Evolutionary conservation across 30 jellyfish, hydroid and myxozoan species (phyloP).

Genomic region (Clytia hemisphaerica): DNA sequence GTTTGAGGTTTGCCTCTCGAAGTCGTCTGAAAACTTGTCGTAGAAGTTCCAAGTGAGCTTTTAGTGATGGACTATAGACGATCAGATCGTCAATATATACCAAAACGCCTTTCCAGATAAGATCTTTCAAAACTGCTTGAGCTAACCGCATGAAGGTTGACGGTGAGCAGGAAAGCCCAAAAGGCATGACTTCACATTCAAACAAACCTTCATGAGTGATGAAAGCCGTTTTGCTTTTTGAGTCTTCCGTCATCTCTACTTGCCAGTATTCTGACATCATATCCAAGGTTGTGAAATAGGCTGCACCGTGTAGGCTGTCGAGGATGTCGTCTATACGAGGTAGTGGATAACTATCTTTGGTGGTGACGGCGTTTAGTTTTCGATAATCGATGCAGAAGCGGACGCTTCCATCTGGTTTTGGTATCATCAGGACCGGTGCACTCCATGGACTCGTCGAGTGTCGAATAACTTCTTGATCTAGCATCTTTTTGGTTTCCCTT

Average conservation of each 20-base stretch:
- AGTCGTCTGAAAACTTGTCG: conserved; percentile 30
- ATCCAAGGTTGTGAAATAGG: conserved; percentile 40
- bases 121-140: conserved; percentile 36
- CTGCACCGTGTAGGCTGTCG: conserved; percentile 39
- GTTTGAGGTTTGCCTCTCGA: conserved; percentile 27
- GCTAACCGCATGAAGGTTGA: conserved; percentile 33
- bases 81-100: conserved; percentile 50
- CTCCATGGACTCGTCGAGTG: conserved; percentile 27
- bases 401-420: conserved; percentile 30
- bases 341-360: conserved; percentile 41
- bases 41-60: conserved; percentile 22
- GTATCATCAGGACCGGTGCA: conserved; percentile 21
- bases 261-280: conserved; percentile 55
- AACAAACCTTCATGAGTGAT: conserved; percentile 29
- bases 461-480: conserved; percentile 1
- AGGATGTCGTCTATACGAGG: conserved; percentile 51
- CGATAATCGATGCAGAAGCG: conserved; percentile 31
- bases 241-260: conserved; percentile 28
- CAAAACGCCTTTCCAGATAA: conserved; percentile 43
- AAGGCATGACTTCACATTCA: conserved; percentile 42
- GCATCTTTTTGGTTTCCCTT: conserved; percentile 23
- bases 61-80: conserved; percentile 39
- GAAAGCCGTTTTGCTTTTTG: conserved; percentile 38
- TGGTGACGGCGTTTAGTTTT: conserved; percentile 1
- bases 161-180: conserved; percentile 34